Base-by-base conservation (phyloP, 2,888 invertebrate genomes). In the Oscheius sp. region DNA sequence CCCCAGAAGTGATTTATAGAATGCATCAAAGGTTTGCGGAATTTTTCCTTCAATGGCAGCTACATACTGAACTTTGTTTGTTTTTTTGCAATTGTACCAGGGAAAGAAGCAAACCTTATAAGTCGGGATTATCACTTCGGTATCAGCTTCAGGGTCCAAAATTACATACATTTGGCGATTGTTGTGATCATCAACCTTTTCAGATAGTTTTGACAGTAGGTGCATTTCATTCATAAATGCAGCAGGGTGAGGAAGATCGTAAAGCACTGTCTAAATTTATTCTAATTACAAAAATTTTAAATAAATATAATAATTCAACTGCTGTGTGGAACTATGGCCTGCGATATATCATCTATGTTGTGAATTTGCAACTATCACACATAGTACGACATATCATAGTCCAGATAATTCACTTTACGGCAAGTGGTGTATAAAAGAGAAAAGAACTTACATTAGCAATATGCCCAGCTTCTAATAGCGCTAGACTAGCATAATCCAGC, bases 381-480 rank as follows among this genome's bases (percentile, higher is more conserved):
- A 55, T 55, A 55, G 55, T 25, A 25, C 55, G 25, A 55, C 55
- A 55, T 55, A 55, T 55, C 55, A 25, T 3, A 55, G 55, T 23
- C 55, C 23, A 55, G 25, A 49, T 13, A 49, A 49, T 13, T 49
- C 49, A 35, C 5, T 35, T 35, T 9, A 35, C 9, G 35, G 5
- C 35, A 35, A 35, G 9, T 35, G 35, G 9, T 35, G 35, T 45
- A 45, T 12, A 12, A 9, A 45, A 16, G 16, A 45, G 9, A 45
- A 12, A 45, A 45, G 16, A 45, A 45, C 49, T 49, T 18, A 55
- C 55, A 23, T 55, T 25, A 6, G 12, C 55, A 23, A 55, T 25
- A 23, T 55, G 13, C 2, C 55, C 55, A 13, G 23, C 3, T 21
- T 55, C 25, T 6, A 55, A 13, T 23, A 55, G 13, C 5, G 12